These are phyloP conservation scores for Crematogaster levior DNA, from an alignment of 2,888 invertebrate species.

Conservation along the genomic window DNA sequence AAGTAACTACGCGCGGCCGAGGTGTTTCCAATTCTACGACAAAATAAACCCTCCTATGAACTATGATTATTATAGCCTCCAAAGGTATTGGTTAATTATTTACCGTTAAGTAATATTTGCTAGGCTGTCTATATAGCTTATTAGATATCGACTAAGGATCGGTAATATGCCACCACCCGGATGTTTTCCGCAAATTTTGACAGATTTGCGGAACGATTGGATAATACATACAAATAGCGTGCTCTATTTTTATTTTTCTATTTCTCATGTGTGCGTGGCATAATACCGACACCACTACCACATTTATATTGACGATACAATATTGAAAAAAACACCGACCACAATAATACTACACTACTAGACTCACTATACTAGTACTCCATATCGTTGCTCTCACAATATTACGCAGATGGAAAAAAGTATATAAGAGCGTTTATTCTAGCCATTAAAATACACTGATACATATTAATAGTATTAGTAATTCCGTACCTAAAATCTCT, in stretches of 20 bases:
- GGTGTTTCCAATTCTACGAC: conserved; percentile 83
- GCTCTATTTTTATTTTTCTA: background rate
- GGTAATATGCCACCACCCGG: conserved; percentile 70
- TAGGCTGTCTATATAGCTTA: conserved; percentile 84
- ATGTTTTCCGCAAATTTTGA: conserved; percentile 4
- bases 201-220: conserved; percentile 9
- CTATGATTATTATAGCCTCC: conserved; percentile 83
- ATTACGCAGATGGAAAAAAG: conserved; percentile 81
- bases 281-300: conserved; percentile 80
- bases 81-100: conserved; percentile 82
- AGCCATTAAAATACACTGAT: conserved; percentile 84
- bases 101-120: conserved; percentile 82
- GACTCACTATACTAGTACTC: conserved; percentile 83
- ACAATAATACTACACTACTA: conserved; percentile 85
- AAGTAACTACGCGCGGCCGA: conserved; percentile 81
- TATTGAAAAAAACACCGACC: conserved; percentile 85
- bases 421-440: conserved; percentile 84
- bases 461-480: conserved; percentile 84
- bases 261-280: conserved; percentile 52
- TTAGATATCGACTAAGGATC: conserved; percentile 83
- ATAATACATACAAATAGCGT: background rate
- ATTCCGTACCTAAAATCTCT: conserved; percentile 84
- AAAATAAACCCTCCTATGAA: conserved; percentile 84
- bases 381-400: conserved; percentile 83
- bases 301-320: conserved; percentile 84